Evolutionary conservation across 2,113 vertebrate genomes (phyloP), one percentile per base, ranked within the genome.

Genomic region (Bothrops jararaca): DNA sequence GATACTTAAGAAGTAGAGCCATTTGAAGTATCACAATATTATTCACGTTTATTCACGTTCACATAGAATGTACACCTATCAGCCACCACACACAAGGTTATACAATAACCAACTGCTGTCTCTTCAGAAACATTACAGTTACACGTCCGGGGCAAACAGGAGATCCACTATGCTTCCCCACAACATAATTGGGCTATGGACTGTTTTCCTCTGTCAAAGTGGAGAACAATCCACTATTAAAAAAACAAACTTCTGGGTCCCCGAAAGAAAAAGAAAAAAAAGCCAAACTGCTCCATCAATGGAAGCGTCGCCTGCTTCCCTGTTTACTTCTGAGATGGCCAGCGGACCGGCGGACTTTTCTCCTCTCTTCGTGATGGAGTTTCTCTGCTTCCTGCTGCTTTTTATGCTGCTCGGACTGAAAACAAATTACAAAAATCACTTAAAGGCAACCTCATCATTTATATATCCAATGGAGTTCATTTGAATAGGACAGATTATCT

Each of bases 321-420:
- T 80, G 91, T 86, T 94, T 96, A 57, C 96, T 98, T 95, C 64
- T 97, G 60, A 99, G 97, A 92, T 99, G 99, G 92, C 97, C 97
- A 0, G 99, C 99, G 0, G 99, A 97, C 20, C 99, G 98, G 3
- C 98, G 96, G 91, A 99, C 97, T 74, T 97, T 97, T 94, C 96
- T 99, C 96, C 99, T 98, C 96, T 99, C 99, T 85, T 98, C 97
- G 10, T 98, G 98, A 96, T 99, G 99, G 2, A 92, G 97, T 15
- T 97, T 97, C 96, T 99, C 99, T 0, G 98, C 99, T 96, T 98
- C 98, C 93, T 99, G 98, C 92, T 98, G 98, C 95, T 97, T 96
- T 96, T 95, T 98, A 91, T 99, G 98, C 95, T 99, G 98, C 94
- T 99, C 98, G 0, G 99, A 98, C 99, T 99, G 94, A 50, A 95